Conservation (phyloP, 2,113 vertebrate genomes). For the Thymallus thymallus region DNA sequence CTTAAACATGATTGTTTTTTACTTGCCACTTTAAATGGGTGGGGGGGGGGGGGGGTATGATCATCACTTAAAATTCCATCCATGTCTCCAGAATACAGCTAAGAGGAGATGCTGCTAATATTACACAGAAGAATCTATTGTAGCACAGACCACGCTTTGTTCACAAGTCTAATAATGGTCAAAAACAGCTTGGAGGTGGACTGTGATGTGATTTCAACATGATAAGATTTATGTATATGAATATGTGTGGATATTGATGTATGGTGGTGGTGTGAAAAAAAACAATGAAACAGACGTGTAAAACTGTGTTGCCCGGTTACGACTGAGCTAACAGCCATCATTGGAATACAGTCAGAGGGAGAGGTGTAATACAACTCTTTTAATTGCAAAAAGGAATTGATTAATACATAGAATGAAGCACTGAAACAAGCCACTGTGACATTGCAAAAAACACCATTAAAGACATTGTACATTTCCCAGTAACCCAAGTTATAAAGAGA, state of each 20-base stretch:
- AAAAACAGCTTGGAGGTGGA: neutral
- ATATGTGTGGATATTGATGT: neutral
- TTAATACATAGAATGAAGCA: constrained; percentile 76
- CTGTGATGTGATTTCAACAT: neutral
- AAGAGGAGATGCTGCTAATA: too few relatives aligned
- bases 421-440: constrained; percentile 75
- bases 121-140: neutral
- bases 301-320: neutral
- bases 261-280: neutral
- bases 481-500: constrained; percentile 52
- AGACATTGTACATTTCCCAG: constrained; percentile 58
- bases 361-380: constrained; percentile 62
- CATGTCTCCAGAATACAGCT: neutral
- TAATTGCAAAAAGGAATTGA: constrained; percentile 73
- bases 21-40: neutral
- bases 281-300: neutral
- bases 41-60: neutral
- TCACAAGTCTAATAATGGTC: neutral
- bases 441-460: constrained; percentile 68
- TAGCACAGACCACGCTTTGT: neutral
- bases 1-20: neutral
- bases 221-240: neutral
- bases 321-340: neutral
- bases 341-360: constrained; percentile 6
- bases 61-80: neutral